Base-by-base conservation (phyloP, 1,140 invertebrate species). In the Bacillus rossius region DNA sequence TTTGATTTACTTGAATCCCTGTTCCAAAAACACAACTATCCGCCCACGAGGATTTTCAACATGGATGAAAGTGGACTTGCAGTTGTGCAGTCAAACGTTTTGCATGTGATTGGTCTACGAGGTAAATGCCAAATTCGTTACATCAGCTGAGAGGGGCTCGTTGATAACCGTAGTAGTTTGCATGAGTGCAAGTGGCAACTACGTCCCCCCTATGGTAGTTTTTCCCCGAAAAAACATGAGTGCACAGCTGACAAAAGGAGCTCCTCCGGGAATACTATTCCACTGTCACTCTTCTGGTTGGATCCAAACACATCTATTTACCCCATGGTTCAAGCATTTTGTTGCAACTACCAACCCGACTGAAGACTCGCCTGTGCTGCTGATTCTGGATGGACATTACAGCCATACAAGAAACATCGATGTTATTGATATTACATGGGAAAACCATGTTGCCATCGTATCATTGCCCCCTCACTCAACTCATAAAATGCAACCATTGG, bases 401-500 rank as follows among this genome's bases (percentile, higher is more conserved):
- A 61, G 55, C 25, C 61, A 67, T 25, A 20, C 63, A 26, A 58
- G 57, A 4, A 8, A 47, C 16, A 7, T 65, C 40, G 58, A 63
- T 38, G 42, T 47, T 42, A 64, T 74, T 20, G 53, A 72, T 34
- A n/a, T n/a, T n/a, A n/a, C n/a, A n/a, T 71, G 64, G 53, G 65
- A 59, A 40, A 7, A 47, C 22, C 65, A 63, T 8, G 71, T 72
- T 22, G 54, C 65, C 47, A 26, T 75, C 41, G 49, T 74, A 16
- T 67, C 73, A 63, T 69, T 78, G 14, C 73, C 75, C 17, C 68
- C 72, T n/a, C 73, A 75, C 54, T 68, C 61, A 26, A 71, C 63
- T 40, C 69, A 73, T 22, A 71, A n/a, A n/a, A n/a, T n/a, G n/a
- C n/a, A n/a, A n/a, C n/a, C n/a, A n/a, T n/a, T n/a, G 67, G 55